Conservation (phyloP, 2,113 vertebrate genomes). For the Sisor rabdophorus region DNA sequence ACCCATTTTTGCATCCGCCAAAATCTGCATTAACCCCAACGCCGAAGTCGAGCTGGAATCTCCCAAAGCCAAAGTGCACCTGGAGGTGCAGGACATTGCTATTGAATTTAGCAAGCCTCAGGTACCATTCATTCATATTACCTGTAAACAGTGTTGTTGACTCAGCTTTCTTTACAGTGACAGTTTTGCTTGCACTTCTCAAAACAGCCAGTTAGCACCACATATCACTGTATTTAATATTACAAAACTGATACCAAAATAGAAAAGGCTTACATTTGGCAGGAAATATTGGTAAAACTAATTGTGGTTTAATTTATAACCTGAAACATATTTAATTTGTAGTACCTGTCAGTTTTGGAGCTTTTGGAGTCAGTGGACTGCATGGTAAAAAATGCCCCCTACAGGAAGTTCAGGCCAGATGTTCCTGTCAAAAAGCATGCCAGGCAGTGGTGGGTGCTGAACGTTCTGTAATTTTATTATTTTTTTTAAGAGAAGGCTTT, state of each 20-base stretch:
- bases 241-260: no score
- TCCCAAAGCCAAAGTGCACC: conserved; percentile 80
- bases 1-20: conserved; percentile 90
- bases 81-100: conserved; percentile 89
- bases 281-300: no score
- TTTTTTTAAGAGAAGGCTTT: no score
- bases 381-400: conserved; percentile 88
- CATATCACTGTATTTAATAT: no score
- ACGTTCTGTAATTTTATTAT: background rate
- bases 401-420: conserved; percentile 85
- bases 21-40: conserved; percentile 85
- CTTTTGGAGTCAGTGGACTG: conserved; percentile 88
- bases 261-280: no score
- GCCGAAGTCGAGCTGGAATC: conserved; percentile 82
- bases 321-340: conserved; percentile 34
- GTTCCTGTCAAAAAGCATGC: conserved; percentile 68
- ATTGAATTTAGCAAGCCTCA: conserved; percentile 90
- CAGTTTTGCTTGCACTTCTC: no score
- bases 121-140: conserved; percentile 57
- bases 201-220: no score
- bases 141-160: no score
- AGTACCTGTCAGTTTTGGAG: conserved; percentile 93
- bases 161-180: no score
- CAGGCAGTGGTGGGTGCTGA: conserved; percentile 76
- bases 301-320: no score